A percentile compares a stretch with the other conserved stretches of the same genome.
phyloP scores from a whole-genome alignment of 2,888 invertebrate species.

The Junonia oenone region DNA sequence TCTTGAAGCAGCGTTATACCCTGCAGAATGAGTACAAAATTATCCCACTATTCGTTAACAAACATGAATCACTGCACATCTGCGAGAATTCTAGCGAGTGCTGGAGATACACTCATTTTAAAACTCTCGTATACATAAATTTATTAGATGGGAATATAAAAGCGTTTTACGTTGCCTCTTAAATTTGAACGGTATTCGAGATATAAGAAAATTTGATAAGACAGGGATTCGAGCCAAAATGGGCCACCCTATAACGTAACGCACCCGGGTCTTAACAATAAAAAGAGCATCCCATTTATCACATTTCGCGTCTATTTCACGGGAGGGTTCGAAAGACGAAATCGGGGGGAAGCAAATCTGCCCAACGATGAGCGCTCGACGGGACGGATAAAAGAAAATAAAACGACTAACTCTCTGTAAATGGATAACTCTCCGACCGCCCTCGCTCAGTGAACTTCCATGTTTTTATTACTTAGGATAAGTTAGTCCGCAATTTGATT shows the following conservation, averaged over 20 bases:
- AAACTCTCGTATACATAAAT: slow-evolving; percentile 31
- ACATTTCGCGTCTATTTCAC: slow-evolving; percentile 79
- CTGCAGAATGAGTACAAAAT: slow-evolving; percentile 65
- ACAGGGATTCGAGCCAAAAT: slow-evolving; percentile 50
- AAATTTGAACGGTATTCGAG: slow-evolving; percentile 56
- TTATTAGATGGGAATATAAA: slow-evolving; percentile 48
- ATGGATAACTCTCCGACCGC: slow-evolving; percentile 67
- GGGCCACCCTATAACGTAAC: slow-evolving; percentile 65
- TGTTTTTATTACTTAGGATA: slow-evolving; percentile 36
- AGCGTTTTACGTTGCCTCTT: slow-evolving; percentile 59
- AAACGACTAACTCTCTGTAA: slow-evolving; percentile 70
- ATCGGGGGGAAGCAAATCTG: slow-evolving; percentile 57
- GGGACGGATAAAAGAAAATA: slow-evolving; percentile 69
- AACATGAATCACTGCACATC: background rate
- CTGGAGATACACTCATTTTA: background rate
- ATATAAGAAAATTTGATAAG: slow-evolving; percentile 74
- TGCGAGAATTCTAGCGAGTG: slow-evolving; percentile 31
- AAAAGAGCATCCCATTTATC: slow-evolving; percentile 78
- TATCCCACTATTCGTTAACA: slow-evolving; percentile 1
- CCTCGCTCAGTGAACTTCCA: slow-evolving; percentile 60
- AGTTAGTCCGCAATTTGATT: slow-evolving; percentile 35
- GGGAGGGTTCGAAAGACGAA: slow-evolving; percentile 68
- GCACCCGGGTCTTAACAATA: slow-evolving; percentile 67
- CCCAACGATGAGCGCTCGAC: slow-evolving; percentile 59
- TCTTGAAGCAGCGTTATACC: slow-evolving; percentile 86